A percentile compares a stretch with the other conserved stretches of the same genome.
These are phyloP conservation scores for Pollachius pollachius DNA, from an alignment of 2,113 vertebrate species.

Conservation along the genomic window DNA sequence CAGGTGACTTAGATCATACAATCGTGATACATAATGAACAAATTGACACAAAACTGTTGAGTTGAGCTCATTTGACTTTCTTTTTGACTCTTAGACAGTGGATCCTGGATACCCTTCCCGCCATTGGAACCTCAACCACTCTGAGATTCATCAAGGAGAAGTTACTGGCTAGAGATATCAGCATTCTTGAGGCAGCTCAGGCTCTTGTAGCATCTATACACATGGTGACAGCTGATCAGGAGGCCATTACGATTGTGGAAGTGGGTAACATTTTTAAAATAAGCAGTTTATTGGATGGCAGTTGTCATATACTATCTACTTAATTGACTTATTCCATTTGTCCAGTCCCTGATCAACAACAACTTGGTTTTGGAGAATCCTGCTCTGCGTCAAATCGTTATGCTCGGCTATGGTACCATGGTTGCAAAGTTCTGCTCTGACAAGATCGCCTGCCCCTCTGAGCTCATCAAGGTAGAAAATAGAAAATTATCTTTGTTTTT, in stretches of 20 bases:
- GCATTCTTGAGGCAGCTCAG: constrained; percentile 60
- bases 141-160: constrained; percentile 75
- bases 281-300: not conserved
- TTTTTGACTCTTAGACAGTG: constrained; percentile 57
- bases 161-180: constrained; percentile 64
- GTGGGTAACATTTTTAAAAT: constrained; percentile 54
- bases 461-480: constrained; percentile 55
- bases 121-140: constrained; percentile 58
- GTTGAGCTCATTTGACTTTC: not conserved
- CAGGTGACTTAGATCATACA: constrained; percentile 50
- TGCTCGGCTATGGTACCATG: constrained; percentile 78
- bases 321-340: not conserved
- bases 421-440: constrained; percentile 71
- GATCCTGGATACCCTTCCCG: constrained; percentile 74
- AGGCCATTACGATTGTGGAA: constrained; percentile 65
- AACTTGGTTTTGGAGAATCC: constrained; percentile 55
- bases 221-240: constrained; percentile 62
- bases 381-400: constrained; percentile 63
- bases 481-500: not conserved
- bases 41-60: no score
- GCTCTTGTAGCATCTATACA: constrained; percentile 71
- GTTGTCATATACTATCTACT: not conserved
- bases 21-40: no score
- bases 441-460: constrained; percentile 41
- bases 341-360: constrained; percentile 66